Base-by-base conservation (phyloP, 2,888 invertebrate species). In the Platycheirus albimanus region DNA sequence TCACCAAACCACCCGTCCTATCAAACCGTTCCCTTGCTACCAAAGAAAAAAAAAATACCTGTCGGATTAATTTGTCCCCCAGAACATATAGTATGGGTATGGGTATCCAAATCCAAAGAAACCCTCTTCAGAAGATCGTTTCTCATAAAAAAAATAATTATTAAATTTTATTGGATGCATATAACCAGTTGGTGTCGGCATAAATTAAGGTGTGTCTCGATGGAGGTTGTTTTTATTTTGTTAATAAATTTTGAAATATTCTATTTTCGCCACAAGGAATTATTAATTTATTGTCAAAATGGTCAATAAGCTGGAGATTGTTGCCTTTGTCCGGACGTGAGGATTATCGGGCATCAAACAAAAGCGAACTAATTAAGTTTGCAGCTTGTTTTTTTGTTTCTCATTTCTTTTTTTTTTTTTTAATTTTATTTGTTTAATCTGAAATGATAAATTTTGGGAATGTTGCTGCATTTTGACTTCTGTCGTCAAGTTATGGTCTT, bases 131-230 rank as follows among this genome's bases (percentile, higher is more conserved):
- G 67, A 61, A 8, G 45, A 58, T 67, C 66, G 70, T 81, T 80
- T 77, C 58, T 72, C 77, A 83, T 72, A 71, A 81, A 76, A 81
- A 76, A 76, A 45, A n/a, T n/a, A n/a, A n/a, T 58, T 61, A 61
- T 61, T 43, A 61, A 58, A 10, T 58, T 58, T 66, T 76, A 71
- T 81, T 70, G 69, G 72, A 83, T 76, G 72, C 77, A 77, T 64
- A 83, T 64, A 83, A 77, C 83, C 83, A 83, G 83, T 83, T 83
- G 83, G 83, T 69, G 83, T 78, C 83, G 77, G 78, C 83, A 76
- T 83, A 83, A 83, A 83, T 78, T 77, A 77, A 69, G 83, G 77
- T 58, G 83, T 78, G 83, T 33, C 38, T 28, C 30, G 17, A 33
- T n/a, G 49, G 43, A 47, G 63, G 72, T 56, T 67, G 71, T 41